phyloP scores from a whole-genome alignment of 2,888 invertebrate species.

The Achlya flavicornis region DNA sequence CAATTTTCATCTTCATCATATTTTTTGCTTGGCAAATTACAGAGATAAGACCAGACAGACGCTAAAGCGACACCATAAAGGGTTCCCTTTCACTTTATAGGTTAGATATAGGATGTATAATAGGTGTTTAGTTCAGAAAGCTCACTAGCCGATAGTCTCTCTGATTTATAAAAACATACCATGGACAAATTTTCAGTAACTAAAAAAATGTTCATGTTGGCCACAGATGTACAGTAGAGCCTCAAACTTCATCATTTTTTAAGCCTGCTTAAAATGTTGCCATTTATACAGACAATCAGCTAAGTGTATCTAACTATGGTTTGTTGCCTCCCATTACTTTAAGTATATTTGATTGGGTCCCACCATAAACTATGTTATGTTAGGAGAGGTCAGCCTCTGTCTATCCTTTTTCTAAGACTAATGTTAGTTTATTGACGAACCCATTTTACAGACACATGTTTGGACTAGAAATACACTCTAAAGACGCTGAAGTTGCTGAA shows the following conservation, averaged over 20 bases:
- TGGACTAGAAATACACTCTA: background rate
- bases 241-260: too few relatives aligned
- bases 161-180: too few relatives aligned
- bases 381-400: slow-evolving; percentile 11
- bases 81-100: too few relatives aligned
- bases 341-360: slow-evolving; percentile 12
- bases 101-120: too few relatives aligned
- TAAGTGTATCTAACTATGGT: slow-evolving; percentile 9
- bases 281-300: slow-evolving; percentile 10
- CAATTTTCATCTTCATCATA: too few relatives aligned
- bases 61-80: too few relatives aligned
- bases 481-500: background rate
- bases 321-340: slow-evolving; percentile 12
- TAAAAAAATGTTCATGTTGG: too few relatives aligned
- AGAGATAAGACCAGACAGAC: too few relatives aligned
- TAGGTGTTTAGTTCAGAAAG: background rate
- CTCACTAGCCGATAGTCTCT: too few relatives aligned
- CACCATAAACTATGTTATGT: slow-evolving; percentile 13
- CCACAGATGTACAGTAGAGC: too few relatives aligned
- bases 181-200: too few relatives aligned
- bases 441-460: slow-evolving; percentile 8
- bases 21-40: too few relatives aligned
- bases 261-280: background rate
- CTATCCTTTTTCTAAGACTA: slow-evolving; percentile 1
- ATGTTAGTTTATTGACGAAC: slow-evolving; percentile 11